Base-by-base conservation (phyloP, 1,140 invertebrate species). In the Dendroctonus ponderosae region DNA sequence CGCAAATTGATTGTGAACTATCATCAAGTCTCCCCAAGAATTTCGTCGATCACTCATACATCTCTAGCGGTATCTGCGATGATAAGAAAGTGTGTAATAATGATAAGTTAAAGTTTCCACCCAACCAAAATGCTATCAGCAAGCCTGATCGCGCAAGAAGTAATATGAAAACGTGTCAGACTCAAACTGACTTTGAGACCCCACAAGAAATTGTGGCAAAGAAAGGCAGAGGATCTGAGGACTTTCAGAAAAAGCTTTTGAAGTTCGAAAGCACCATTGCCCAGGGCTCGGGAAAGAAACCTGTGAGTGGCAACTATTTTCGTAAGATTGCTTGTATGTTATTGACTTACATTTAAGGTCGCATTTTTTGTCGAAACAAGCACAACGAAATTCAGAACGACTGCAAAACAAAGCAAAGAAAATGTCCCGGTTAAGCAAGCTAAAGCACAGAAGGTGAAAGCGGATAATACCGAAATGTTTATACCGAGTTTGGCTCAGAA, bases 291-390 rank as follows among this genome's bases (percentile, higher is more conserved):
- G 48, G 68, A 14, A 70, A 72, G 44, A 73, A 71, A 61, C 71
- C 71, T 11, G 66, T 68, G 12, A 64, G 62, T 54, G 6, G 11
- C 46, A 41, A 43, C 7, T 56, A 15, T 59, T 56, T 26, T 38
- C 11, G 14, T 39, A 38, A 59, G 5, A 3, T 7, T 15, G 53
- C 38, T 56, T 56, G 2, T 7, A 39, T 5, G 37, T 7, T 42
- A 51, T n/a, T 3, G 2, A 51, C 3, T 52, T 12, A 52, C 12
- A 8, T 60, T 66, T 59, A 44, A 67, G 65, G 57, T 85, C 62
- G 82, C 83, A 5, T 85, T 83, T 75, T 84, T 84, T 73, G 80
- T 85, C 60, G 82, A 85, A 64, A 67, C 57, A 5, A 15, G 12
- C 12, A 82, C 74, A 74, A 11, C 42, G 49, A 80, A 79, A 65